phyloP scores from a whole-genome alignment of 1,140 invertebrate species.

The Pseudomyrmex flavicornis region DNA sequence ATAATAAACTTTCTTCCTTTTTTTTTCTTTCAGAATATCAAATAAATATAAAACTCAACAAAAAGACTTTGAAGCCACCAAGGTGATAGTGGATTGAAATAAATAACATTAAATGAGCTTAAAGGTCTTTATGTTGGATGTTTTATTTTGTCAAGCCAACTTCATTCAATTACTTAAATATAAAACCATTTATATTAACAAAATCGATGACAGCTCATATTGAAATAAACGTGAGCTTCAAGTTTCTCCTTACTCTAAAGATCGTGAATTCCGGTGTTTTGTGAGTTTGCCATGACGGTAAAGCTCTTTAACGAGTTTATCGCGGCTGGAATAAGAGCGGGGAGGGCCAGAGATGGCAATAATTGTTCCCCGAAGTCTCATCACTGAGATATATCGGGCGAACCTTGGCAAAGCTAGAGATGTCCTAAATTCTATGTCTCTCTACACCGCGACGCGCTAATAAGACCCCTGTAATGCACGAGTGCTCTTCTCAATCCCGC shows the following conservation, averaged over 20 bases:
- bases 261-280: conserved; percentile 45
- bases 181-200: not conserved
- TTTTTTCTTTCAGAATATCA: too few species aligned
- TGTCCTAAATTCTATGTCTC: conserved; percentile 63
- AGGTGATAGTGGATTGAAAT: too few species aligned
- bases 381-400: conserved; percentile 71
- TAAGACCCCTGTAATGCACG: conserved; percentile 60
- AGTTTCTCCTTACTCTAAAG: not conserved
- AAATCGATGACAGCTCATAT: too few species aligned
- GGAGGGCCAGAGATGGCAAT: conserved; percentile 58
- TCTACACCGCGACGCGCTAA: conserved; percentile 53
- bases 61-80: too few species aligned
- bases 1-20: too few species aligned
- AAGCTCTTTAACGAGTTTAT: conserved; percentile 61
- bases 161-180: not conserved
- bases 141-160: too few species aligned
- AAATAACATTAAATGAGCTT: too few species aligned
- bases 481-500: conserved; percentile 27
- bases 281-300: conserved; percentile 43
- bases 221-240: not conserved
- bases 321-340: conserved; percentile 24
- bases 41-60: not conserved
- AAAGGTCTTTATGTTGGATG: too few species aligned
- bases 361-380: conserved; percentile 77
- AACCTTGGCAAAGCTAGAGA: conserved; percentile 49